Evolutionary conservation across 1,140 invertebrate species (phyloP), one percentile per base, ranked within the genome.

Genomic region (Phymorhynchus buccinoides): DNA sequence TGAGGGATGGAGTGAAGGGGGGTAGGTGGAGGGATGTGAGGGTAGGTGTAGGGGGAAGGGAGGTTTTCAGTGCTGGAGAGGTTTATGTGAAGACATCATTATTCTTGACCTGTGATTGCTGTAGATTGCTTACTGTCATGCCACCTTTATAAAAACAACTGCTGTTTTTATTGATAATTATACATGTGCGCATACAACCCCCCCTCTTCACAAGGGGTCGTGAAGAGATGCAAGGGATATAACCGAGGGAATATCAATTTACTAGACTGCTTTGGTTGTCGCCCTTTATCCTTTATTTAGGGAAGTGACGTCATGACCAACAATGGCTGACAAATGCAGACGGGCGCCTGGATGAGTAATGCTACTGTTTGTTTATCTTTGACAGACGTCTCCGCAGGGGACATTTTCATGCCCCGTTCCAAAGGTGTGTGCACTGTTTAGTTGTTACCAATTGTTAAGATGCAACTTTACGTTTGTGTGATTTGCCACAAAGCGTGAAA

Each of bases 241-340:
- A 62, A 62, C 12, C 12, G 22, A 6, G n/a, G 4, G 18, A 62
- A 27, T 62, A 27, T 22, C 56, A 14, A 27, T 4, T 9, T 4
- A 62, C 12, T 18, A 27, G n/a, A 62, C 12, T 62, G 56, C 22
- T 27, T 27, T 27, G 56, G 1, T 62, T 62, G 22, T 22, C 14
- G 4, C 56, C 56, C 56, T 27, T 62, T 62, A 12, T 0, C 56
- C 56, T 62, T 62, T 62, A 62, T 62, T 62, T 62, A 62, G 56
- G 56, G 56, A 62, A 62, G 56, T 62, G 56, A 62, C 56, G 56
- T 62, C 56, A 62, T 62, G 56, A 62, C 56, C 4, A 62, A 27
- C 56, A 62, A 62, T 62, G 56, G 56, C 56, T 62, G 56, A 62
- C 56, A 62, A 62, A 62, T 62, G 56, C 56, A 62, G 56, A 62